phyloP scores from a whole-genome alignment of 2,797 vertebrate genomes.

The Gadopsis marmoratus region DNA sequence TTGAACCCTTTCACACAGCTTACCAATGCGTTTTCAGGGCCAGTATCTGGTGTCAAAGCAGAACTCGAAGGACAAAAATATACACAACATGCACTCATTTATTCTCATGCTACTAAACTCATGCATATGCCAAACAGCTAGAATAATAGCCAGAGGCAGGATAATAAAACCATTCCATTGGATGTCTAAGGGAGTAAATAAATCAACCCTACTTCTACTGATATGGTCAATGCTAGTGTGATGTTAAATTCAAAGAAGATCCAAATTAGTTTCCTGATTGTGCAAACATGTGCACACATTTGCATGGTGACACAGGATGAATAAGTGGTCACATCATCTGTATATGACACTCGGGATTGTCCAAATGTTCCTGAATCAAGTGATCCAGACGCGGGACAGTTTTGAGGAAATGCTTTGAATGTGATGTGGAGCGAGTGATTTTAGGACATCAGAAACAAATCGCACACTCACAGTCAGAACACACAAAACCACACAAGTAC shows the following conservation, averaged over 20 bases:
- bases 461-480: conserved; percentile 32
- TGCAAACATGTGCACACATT: conserved; percentile 53
- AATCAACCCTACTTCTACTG: conserved; percentile 11
- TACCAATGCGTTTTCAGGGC: conserved; percentile 23
- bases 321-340: conserved; percentile 40
- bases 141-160: conserved; percentile 21
- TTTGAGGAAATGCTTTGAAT: conserved; percentile 39
- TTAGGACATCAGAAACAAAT: conserved; percentile 60
- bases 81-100: conserved; percentile 19
- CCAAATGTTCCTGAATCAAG: conserved; percentile 42
- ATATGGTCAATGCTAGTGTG: conserved; percentile 13
- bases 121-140: background rate
- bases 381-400: conserved; percentile 14
- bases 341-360: conserved; percentile 25
- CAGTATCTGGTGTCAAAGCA: conserved; percentile 35
- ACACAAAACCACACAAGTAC: conserved; percentile 45
- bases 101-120: background rate
- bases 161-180: background rate
- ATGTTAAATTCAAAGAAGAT: conserved; percentile 46
- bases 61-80: conserved; percentile 32
- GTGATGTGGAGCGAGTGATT: conserved; percentile 33
- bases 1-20: conserved; percentile 29
- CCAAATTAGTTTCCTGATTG: conserved; percentile 44
- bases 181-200: conserved; percentile 16
- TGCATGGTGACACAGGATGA: conserved; percentile 52